Conservation (phyloP, 2,888 invertebrate species). For the Eurytoma californica region DNA sequence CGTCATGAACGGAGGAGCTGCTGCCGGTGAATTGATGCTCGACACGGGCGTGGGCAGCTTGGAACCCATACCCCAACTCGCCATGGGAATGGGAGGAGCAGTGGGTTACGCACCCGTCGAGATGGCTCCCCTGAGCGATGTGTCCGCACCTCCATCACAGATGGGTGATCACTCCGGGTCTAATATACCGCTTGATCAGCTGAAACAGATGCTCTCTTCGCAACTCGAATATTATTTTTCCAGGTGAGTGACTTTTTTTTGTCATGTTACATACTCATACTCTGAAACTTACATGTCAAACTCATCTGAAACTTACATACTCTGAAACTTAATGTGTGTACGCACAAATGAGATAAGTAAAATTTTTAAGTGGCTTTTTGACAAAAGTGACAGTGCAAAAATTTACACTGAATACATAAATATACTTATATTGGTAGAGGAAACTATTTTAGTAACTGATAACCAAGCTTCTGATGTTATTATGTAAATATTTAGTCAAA, state of each 20-base stretch:
- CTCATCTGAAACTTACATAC: no score
- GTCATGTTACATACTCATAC: no score
- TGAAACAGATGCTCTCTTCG: constrained; percentile 86
- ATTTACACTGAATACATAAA: no score
- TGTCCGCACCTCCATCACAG: constrained; percentile 73
- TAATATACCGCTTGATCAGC: constrained; percentile 82
- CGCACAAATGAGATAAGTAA: no score
- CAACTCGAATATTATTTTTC: constrained; percentile 94
- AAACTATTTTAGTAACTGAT: no score
- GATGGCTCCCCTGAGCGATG: constrained; percentile 71
- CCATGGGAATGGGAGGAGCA: constrained; percentile 73
- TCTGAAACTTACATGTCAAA: no score
- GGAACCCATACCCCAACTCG: constrained; percentile 70
- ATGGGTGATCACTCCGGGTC: constrained; percentile 67
- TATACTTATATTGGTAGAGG: no score
- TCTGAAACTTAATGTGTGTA: no score
- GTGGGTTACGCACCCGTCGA: constrained; percentile 71
- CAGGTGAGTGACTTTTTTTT: constrained; percentile 77
- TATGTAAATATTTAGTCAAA: no score
- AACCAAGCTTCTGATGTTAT: no score
- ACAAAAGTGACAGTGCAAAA: no score
- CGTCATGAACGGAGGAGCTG: constrained; percentile 73
- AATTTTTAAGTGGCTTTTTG: no score
- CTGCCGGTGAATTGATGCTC: constrained; percentile 71
- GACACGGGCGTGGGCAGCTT: constrained; percentile 70